Base-by-base conservation (phyloP, 2,113 vertebrate genomes). In the Pristiophorus japonicus region DNA sequence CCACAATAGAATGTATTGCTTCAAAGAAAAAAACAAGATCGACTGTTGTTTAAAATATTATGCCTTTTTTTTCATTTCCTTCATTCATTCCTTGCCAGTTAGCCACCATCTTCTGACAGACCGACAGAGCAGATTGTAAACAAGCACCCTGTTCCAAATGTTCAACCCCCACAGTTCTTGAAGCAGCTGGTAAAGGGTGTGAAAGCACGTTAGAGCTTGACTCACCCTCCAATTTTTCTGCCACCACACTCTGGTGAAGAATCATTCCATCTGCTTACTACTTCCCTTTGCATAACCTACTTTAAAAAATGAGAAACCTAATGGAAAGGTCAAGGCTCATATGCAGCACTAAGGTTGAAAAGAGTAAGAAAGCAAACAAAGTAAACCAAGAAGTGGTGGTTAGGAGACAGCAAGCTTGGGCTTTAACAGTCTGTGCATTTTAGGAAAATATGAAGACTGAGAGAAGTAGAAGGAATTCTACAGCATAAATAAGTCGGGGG, bases 111-210 rank as follows among this genome's bases (percentile, higher is more conserved):
- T 70, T 24, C 85, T 88, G 47, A 88, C 85, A 88, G 47, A 88
- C 85, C 55, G 47, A 88, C 85, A 88, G 47, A 88, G 10, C 85
- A 90, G 87, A 90, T 90, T 90, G 51, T 12, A 90, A 55, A 30
- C 27, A 55, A 8, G 85, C 47, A 88, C 85, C 30, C 51, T 59
- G 11, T 59, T 90, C 87, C 51, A 59, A 90, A 34, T 90, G 4
- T 90, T 62, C 51, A 6, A 90, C 51, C 51, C 87, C 51, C 51
- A 4, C 87, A 59, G 51, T 34, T 59, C 30, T 62, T 90, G 87
- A 90, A 90, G 24, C 87, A 90, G 51, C 87, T 90, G 51, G 51
- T 11, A 90, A 90, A 90, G 87, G 87, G 51, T 90, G 27, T 34
- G 51, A 34, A 51, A 90, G 51, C 51, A 90, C 10, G 27, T 59